Conservation (phyloP, 2,113 vertebrate species). For the Jaculus jaculus region DNA sequence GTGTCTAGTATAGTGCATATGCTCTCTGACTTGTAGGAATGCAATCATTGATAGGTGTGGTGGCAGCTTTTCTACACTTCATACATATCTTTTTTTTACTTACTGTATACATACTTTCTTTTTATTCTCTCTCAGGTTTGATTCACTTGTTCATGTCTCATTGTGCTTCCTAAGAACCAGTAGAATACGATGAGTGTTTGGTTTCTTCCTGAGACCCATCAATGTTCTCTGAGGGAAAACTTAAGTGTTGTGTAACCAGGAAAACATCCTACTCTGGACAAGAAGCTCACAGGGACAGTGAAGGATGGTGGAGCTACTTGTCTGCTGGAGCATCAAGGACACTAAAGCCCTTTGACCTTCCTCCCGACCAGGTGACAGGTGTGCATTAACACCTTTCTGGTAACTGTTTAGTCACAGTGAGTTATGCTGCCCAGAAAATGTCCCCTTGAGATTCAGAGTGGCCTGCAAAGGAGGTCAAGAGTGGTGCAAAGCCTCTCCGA, state of each 20-base stretch:
- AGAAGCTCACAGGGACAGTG: not conserved
- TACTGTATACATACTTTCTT: not conserved
- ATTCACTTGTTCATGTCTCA: not conserved
- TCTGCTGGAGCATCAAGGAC: not conserved
- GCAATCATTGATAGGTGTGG: not conserved
- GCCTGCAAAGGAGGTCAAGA: not conserved
- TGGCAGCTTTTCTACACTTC: not conserved
- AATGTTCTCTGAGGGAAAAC: not conserved
- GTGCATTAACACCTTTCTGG: not conserved
- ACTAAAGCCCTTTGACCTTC: not conserved
- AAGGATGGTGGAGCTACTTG: not conserved
- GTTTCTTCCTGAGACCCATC: not conserved
- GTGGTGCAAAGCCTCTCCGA: not conserved
- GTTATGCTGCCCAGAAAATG: not conserved
- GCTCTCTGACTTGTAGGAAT: not conserved
- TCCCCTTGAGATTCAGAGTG: slow-evolving; percentile 39
- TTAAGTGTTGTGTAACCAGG: no score
- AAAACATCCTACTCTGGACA: not conserved
- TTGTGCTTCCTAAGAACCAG: not conserved
- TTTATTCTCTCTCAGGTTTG: not conserved
- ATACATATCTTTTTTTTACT: not conserved
- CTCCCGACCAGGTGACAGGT: not conserved
- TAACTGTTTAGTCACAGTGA: not conserved
- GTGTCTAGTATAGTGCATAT: no score
- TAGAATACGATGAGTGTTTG: not conserved